A percentile compares a stretch with the other conserved stretches of the same genome.
Evolutionary conservation across 2,888 invertebrate genomes (phyloP).

Genomic region (Harpalus rufipes): DNA sequence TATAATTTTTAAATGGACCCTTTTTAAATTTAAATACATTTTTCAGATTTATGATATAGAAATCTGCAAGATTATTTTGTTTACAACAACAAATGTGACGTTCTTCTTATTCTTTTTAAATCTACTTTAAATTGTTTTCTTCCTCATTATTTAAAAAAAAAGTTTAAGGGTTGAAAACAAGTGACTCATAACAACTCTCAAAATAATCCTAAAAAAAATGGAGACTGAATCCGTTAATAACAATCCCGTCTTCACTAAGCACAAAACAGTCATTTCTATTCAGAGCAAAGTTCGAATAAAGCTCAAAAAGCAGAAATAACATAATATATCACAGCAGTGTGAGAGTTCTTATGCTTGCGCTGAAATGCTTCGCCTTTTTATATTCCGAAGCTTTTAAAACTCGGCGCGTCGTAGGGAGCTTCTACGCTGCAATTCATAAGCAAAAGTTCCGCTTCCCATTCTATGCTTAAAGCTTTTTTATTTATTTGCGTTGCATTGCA

Average conservation of each 20-base stretch:
- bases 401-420: constrained; percentile 25
- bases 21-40: too few relatives aligned
- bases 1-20: too few relatives aligned
- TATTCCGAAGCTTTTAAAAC: constrained; percentile 63
- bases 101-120: background rate
- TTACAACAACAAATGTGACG: background rate
- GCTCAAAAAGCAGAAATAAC: constrained; percentile 44
- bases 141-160: background rate
- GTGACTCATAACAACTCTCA: background rate
- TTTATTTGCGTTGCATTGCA: constrained; percentile 11
- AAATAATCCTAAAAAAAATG: constrained; percentile 15
- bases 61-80: background rate
- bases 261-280: constrained; percentile 60
- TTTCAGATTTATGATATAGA: too few relatives aligned
- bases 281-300: constrained; percentile 48
- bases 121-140: background rate
- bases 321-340: constrained; percentile 45
- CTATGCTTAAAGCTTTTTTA: constrained; percentile 16
- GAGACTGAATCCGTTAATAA: constrained; percentile 25
- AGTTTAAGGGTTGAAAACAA: background rate
- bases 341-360: constrained; percentile 52
- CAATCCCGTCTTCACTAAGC: constrained; percentile 10
- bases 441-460: constrained; percentile 30
- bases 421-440: constrained; percentile 47
- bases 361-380: constrained; percentile 58